Percentiles rank a stretch among this genome's conserved stretches.
phyloP scores from a whole-genome alignment of 2,797 vertebrate species.

The Phrynocephalus forsythii region DNA sequence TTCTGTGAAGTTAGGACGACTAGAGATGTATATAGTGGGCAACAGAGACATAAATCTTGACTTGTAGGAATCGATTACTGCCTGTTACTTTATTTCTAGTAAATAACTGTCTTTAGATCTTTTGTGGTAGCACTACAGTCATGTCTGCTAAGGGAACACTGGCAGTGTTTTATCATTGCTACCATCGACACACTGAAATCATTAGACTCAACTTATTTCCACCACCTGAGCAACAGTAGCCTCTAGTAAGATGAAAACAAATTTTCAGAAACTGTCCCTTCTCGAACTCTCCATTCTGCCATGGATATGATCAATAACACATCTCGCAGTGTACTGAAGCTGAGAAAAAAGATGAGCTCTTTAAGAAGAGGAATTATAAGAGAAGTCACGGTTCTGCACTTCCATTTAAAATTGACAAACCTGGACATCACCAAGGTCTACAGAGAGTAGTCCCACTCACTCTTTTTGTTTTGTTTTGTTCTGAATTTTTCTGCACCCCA shows the following conservation, averaged over 20 bases:
- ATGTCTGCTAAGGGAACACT: conserved; percentile 66
- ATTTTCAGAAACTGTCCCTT: conserved; percentile 59
- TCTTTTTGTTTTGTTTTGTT: not conserved
- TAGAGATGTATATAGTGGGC: conserved; percentile 80
- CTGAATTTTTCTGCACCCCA: too few species aligned
- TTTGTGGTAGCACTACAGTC: conserved; percentile 72
- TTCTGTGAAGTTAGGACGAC: conserved; percentile 82
- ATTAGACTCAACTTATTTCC: conserved; percentile 65
- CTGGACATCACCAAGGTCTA: not conserved
- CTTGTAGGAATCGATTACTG: conserved; percentile 79
- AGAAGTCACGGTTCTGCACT: not conserved
- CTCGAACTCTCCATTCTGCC: conserved; percentile 60
- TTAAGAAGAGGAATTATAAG: conserved; percentile 27
- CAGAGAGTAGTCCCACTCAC: too few species aligned
- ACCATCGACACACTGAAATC: conserved; percentile 66
- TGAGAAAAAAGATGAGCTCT: conserved; percentile 49
- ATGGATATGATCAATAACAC: conserved; percentile 64
- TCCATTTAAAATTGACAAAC: conserved; percentile 13
- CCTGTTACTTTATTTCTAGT: conserved; percentile 83
- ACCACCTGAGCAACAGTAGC: conserved; percentile 47
- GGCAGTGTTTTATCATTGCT: conserved; percentile 66
- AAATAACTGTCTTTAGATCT: conserved; percentile 83
- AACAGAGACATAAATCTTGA: conserved; percentile 81
- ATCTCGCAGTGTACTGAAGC: conserved; percentile 49
- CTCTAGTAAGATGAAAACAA: conserved; percentile 65